Evolutionary conservation across 2,888 invertebrate genomes (phyloP), one percentile per base, ranked within the genome.

Genomic region (Eurois occulta): DNA sequence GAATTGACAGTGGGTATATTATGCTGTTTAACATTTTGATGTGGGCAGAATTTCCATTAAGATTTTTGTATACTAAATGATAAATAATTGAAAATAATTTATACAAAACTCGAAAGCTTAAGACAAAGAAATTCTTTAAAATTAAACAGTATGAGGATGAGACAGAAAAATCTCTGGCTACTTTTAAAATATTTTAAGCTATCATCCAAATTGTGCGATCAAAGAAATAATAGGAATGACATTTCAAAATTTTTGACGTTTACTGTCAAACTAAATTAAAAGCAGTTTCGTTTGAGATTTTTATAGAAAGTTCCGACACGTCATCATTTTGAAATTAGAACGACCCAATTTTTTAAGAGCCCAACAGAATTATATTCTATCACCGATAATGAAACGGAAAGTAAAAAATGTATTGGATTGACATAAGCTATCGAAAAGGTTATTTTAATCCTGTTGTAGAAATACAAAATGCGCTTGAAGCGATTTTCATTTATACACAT

Each of bases 251-350:
- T 28, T 62, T 62, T 75, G 77, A 41, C 48, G 38, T 41, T 48
- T 8, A 24, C 60, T 62, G 48, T 75, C 62, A 48, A 76, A 76
- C 24, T 43, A 10, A 24, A 6, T 60, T 35, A 32, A 32, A 60
- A 32, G 32, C 1, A n/a, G n/a, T 46, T n/a, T 10, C 28, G 75
- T n/a, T 38, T 11, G 11, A 28, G 7, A 24, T 6, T 28, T 77
- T 16, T 4, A 28, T 7, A 52, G n/a, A 62, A 78, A 65, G n/a
- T 7, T 41, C 66, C 11, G 28, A 66, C 6, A 10, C 32, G n/a
- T 21, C 5, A 32, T 21, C 5, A 18, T 48, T 21, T n/a, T 71
- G 2, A 62, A 77, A 75, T n/a, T 58, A 18, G 28, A 38, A 46
- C 11, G 24, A 24, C 24, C 6, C 32, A 28, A 18, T 69, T 38